Conservation (phyloP, 2,113 vertebrate species). For the Brachyhypopomus gauderio region DNA sequence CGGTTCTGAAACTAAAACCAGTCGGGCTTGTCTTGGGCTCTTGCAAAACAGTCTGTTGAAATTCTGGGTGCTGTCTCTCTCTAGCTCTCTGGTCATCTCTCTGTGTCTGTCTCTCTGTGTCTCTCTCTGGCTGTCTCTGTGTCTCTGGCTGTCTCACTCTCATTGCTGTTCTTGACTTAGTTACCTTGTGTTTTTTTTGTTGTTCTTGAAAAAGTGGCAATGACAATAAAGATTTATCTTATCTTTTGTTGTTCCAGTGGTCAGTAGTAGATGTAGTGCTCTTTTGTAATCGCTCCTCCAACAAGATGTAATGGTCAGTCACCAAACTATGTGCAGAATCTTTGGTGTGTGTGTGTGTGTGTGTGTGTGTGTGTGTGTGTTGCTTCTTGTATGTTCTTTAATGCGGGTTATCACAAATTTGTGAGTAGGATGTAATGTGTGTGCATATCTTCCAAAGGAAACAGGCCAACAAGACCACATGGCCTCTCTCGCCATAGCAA, state of each 20-base stretch:
- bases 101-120: constrained; percentile 10
- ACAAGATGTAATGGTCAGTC: not conserved
- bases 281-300: constrained; percentile 2
- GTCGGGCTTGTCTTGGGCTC: constrained; percentile 58
- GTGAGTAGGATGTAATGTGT: constrained; percentile 31
- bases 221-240: too few relatives aligned
- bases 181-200: constrained; percentile 14
- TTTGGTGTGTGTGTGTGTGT: constrained; percentile 11
- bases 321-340: not conserved
- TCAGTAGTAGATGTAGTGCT: not conserved
- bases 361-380: constrained; percentile 6
- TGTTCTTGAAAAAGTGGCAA: not conserved
- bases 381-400: too few relatives aligned
- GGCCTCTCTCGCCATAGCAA: constrained; percentile 56
- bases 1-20: constrained; percentile 13
- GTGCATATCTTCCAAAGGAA: constrained; percentile 54
- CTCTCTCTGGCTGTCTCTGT: constrained; percentile 1
- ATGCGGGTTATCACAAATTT: not conserved
- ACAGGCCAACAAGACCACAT: constrained; percentile 44
- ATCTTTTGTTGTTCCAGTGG: not conserved
- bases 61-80: not conserved
- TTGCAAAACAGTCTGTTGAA: constrained; percentile 66
- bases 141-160: constrained; percentile 23
- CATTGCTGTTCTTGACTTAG: constrained; percentile 35
- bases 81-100: constrained; percentile 7